Conservation (phyloP, 2,113 vertebrate genomes). For the Thymallus thymallus region DNA sequence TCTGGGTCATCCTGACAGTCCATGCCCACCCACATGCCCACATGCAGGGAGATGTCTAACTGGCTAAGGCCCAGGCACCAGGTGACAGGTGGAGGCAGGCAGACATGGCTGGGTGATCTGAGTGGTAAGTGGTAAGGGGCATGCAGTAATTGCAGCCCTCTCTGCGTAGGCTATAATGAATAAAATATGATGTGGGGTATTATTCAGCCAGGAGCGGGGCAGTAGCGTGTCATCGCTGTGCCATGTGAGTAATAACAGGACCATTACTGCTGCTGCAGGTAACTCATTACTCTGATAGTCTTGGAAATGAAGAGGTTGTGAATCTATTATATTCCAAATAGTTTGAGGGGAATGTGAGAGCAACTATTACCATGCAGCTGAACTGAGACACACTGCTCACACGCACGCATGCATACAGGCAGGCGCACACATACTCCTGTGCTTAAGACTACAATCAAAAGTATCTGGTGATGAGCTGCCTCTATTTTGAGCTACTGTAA, state of each 20-base stretch:
- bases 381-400: constrained; percentile 1
- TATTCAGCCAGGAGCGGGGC: constrained; percentile 53
- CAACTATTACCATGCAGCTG: constrained; percentile 7
- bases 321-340: constrained; percentile 41
- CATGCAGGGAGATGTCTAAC: constrained; percentile 21
- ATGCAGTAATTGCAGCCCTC: constrained; percentile 60
- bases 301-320: constrained; percentile 39
- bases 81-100: constrained; percentile 30
- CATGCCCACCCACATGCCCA: constrained; percentile 25
- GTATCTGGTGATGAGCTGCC: neutral
- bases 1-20: constrained; percentile 29
- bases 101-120: constrained; percentile 47
- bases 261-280: constrained; percentile 53
- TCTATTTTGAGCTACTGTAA: constrained; percentile 12
- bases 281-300: constrained; percentile 51
- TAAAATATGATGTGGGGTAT: constrained; percentile 71
- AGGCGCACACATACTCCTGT: neutral
- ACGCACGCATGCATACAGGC: neutral
- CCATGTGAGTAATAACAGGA: constrained; percentile 56
- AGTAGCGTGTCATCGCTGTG: constrained; percentile 47
- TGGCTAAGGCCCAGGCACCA: constrained; percentile 18
- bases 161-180: constrained; percentile 67
- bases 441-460: constrained; percentile 23
- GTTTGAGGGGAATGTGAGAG: constrained; percentile 2
- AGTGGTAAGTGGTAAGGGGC: constrained; percentile 49